Base-by-base conservation (phyloP, 1,140 invertebrate species). In the Lerema accius region DNA sequence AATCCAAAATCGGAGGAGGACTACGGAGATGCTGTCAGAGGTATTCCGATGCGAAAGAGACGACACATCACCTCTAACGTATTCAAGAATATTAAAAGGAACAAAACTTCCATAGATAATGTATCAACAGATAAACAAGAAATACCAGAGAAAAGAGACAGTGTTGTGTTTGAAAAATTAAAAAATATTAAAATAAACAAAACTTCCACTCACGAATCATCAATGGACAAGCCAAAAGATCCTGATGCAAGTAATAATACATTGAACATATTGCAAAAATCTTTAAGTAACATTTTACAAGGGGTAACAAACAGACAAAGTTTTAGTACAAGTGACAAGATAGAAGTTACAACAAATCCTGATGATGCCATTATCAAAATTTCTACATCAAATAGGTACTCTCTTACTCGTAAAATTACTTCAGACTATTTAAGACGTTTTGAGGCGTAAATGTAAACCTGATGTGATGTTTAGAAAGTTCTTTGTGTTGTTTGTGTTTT, bases 11-110 rank as follows among this genome's bases (percentile, higher is more conserved):
- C 63, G 0, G 68, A 78, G 3, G 73, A 79, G 42, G 79, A 82
- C 40, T 79, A 82, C 28, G 73, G 73, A 7, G 69, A 76, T 11
- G 78, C 80, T 45, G 50, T 76, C 0, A 82, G 75, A 67, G 80
- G 78, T 4, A 59, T 78, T 35, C 80, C 80, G n/a, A 56, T 76
- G 15, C 43, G 79, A 51, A 76, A 40, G 56, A 72, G 51, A 26
- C 65, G 70, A 56, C n/a, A 68, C 3, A 32, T 11, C 46, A 19
- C 16, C 14, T 51, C 23, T 35, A 11, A 10, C 15, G 37, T 49
- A 43, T 4, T 7, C 40, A 35, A 42, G 2, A 48, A 28, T 14
- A 48, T 10, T 1, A 11, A 14, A 19, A 46, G 0, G 11, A 23
- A 48, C 9, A 32, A 32, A 32, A 4, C 9, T 4, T 9, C 4